Evolutionary conservation across 2,113 vertebrate genomes (phyloP), one percentile per base, ranked within the genome.

Genomic region (Sturnus vulgaris): DNA sequence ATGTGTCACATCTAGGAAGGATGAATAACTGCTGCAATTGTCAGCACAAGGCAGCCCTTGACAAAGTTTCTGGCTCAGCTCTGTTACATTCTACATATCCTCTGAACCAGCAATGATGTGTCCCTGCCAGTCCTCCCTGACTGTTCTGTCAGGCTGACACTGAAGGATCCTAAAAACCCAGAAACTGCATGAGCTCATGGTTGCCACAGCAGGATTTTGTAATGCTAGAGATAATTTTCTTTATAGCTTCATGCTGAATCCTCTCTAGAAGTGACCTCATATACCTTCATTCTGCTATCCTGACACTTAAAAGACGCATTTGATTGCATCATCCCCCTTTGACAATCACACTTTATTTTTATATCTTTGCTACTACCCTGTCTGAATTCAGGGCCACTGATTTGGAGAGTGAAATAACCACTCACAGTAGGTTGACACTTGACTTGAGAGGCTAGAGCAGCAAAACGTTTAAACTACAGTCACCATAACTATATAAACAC

Each of bases 401-500:
- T 90, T 50, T 88, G 92, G 63, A 73, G 63, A 83, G 42, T 35
- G 64, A 77, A 92, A 73, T 92, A 83, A 95, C 75, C 1, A 0
- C 44, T 92, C 71, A 80, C 87, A 86, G 94, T 77, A 92, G 91
- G 88, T 1, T 73, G 90, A 97, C 90, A 86, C 64, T 81, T 88
- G 87, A 92, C 79, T 65, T 60, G 28, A 83, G 84, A 76, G 69
- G 35, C 71, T 40, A 27, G 68, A 73, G 85, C 64, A 88, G 56
- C 44, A 92, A 95, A 86, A 94, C 68, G 35, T 84, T 97, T 86
- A 59, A 94, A 82, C 65, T 25, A 83, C 63, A 95, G 75, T 49
- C 92, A 82, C 81, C 46, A 35, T 90, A 95, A 83, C 91, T 84
- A 49, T 60, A 86, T 83, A 92, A 89, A 96, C 96, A 97, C 92